Evolutionary conservation across 1,140 invertebrate species (phyloP).

Genomic region (Danaus plexippus): DNA sequence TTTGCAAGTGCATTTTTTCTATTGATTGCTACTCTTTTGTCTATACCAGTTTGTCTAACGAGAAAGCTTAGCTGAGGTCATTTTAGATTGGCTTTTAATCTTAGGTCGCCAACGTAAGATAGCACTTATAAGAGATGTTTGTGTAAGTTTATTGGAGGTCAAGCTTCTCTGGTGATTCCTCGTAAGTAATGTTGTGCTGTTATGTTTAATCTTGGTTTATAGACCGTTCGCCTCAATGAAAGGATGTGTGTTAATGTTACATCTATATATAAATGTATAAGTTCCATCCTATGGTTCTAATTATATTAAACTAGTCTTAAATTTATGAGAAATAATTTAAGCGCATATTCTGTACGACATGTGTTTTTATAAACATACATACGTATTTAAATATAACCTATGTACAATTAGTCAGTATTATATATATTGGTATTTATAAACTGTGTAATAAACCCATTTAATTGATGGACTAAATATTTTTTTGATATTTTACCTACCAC

Average conservation of each 20-base stretch:
- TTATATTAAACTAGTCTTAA: not conserved
- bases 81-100: conserved; percentile 24
- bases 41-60: too few species aligned
- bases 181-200: conserved; percentile 46
- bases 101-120: conserved; percentile 28
- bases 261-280: not conserved
- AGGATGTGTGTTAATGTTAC: conserved; percentile 11
- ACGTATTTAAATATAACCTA: too few species aligned
- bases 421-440: too few species aligned
- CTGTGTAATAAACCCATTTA: too few species aligned
- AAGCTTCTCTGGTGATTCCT: conserved; percentile 31
- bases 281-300: not conserved
- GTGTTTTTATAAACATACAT: too few species aligned
- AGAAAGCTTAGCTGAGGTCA: conserved; percentile 17
- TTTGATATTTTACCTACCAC: too few species aligned
- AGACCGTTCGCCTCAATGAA: conserved; percentile 12
- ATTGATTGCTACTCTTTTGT: too few species aligned
- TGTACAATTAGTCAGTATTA: too few species aligned
- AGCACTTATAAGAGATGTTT: conserved; percentile 28
- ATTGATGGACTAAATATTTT: too few species aligned
- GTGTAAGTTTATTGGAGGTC: conserved; percentile 27
- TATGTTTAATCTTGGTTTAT: conserved; percentile 44
- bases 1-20: too few species aligned
- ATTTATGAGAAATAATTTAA: too few species aligned
- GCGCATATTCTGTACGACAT: too few species aligned